Conservation (phyloP, 2,888 invertebrate species). For the Trichopria drosophilae region DNA sequence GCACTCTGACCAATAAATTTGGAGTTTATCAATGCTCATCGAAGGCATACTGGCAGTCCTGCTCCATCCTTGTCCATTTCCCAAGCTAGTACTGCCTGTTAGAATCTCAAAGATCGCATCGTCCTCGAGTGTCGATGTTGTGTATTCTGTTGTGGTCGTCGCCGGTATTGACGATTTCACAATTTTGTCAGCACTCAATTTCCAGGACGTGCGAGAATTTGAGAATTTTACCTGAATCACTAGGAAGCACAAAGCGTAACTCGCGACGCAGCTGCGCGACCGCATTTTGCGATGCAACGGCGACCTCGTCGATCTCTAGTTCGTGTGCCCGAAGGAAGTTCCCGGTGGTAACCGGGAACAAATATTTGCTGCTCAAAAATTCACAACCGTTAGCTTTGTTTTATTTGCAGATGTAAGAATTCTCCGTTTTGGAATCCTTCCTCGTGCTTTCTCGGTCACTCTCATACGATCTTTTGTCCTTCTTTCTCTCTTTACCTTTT, state of each 20-base stretch:
- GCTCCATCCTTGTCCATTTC: conserved; percentile 53
- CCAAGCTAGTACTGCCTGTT: conserved; percentile 66
- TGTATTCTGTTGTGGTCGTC: conserved; percentile 41
- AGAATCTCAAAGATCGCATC: conserved; percentile 77
- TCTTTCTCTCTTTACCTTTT: no score
- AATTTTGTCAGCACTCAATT: conserved; percentile 75
- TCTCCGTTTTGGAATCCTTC: no score
- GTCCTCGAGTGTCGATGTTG: conserved; percentile 58
- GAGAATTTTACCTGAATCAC: conserved; percentile 60
- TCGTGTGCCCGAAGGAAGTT: no score
- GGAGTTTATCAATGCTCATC: conserved; percentile 43
- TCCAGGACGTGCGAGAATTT: conserved; percentile 85
- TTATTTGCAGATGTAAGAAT: no score
- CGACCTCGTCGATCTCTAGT: no score
- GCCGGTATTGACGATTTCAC: conserved; percentile 64
- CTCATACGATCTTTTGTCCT: no score
- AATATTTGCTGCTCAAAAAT: no score
- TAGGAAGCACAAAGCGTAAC: conserved; percentile 51
- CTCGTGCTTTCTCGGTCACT: no score
- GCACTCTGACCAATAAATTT: conserved; percentile 52
- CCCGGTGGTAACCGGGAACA: no score
- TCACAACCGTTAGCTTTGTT: no score
- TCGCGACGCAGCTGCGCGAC: conserved; percentile 46
- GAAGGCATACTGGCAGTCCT: conserved; percentile 44
- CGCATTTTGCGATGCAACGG: conserved; percentile 40